Evolutionary conservation across 2,797 vertebrate species (phyloP).

Genomic region (Phyllotis vaccarum): DNA sequence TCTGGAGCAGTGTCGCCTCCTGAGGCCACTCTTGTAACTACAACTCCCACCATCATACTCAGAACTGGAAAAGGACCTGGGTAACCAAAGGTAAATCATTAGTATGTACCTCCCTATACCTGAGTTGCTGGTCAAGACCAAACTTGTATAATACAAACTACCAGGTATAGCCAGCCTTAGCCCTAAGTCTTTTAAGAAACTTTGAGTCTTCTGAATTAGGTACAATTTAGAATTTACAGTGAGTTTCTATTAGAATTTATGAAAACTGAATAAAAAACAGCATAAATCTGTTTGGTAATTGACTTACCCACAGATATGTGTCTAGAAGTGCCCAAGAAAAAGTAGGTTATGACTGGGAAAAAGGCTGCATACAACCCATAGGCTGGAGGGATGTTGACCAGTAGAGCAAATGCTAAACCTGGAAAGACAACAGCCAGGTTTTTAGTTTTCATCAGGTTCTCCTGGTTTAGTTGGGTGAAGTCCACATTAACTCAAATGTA

Average conservation of each 20-base stretch:
- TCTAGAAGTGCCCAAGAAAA: slow-evolving; percentile 96
- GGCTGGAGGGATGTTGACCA: slow-evolving; percentile 92
- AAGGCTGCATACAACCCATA: slow-evolving; percentile 97
- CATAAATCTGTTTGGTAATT: neutral
- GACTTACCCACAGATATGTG: slow-evolving; percentile 97
- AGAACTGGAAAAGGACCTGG: slow-evolving; percentile 96
- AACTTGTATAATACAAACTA: neutral
- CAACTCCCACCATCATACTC: slow-evolving; percentile 96
- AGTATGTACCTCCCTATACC: neutral
- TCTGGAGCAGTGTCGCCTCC: accelerated
- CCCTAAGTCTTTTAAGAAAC: slow-evolving; percentile 5
- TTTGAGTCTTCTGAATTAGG: neutral
- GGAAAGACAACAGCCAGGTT: slow-evolving; percentile 27
- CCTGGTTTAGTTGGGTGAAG: slow-evolving; percentile 16
- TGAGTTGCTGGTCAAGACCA: slow-evolving; percentile 8
- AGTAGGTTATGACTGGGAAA: slow-evolving; percentile 95
- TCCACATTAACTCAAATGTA: slow-evolving; percentile 32
- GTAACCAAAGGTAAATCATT: slow-evolving; percentile 31
- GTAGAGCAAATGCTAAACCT: slow-evolving; percentile 96
- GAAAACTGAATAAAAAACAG: neutral
- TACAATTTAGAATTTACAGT: neutral
- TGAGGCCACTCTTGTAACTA: slow-evolving; percentile 88
- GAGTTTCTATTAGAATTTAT: neutral
- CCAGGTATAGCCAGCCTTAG: neutral
- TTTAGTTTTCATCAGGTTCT: neutral